Base-by-base conservation (phyloP, 2,888 invertebrate genomes). In the Amaurobius ferox region DNA sequence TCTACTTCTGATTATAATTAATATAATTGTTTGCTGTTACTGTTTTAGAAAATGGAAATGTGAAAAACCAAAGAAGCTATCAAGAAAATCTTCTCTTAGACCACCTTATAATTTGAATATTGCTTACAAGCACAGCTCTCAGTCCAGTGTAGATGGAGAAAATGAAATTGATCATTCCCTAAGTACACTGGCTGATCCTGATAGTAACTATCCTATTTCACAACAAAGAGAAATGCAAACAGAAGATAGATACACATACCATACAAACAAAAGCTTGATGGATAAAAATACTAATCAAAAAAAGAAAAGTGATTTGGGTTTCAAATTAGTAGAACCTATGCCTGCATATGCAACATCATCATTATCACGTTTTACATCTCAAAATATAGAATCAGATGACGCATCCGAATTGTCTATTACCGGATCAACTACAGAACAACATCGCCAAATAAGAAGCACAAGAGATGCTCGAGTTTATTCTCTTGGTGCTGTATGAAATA, bases 41-140 rank as follows among this genome's bases (percentile, higher is more conserved):
- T 85, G 66, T 29, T 23, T 71, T 9, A 81, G 62, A 29, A 85
- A 66, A 35, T 39, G 9, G 23, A 55, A 64, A 29, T n/a, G 30
- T 11, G 5, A n/a, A 2, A 26, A 23, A 28, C 11, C 29, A 39
- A 78, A 55, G 26, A 62, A 48, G 5, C 5, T 71, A 16, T 64
- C 68, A 9, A 62, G 39, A 19, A 64, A 72, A 13, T 16, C 39
- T 23, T 66, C 83, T 9, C 23, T 85, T 9, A 30, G 72, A 9
- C 77, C 72, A 29, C 83, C 83, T 26, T 71, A 77, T 26, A 85
- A 85, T 32, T 1, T 85, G 3, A 85, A 85, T 44, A 72, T 85
- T 13, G 64, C 77, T 28, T 77, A 67, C 40, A 44, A 67, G 13
- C 44, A 70, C 0, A 77, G 66, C 9, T 55, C 77, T 6, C 19